Evolutionary conservation across 2,888 invertebrate genomes (phyloP).

Genomic region (Hemistola chrysoprasaria): DNA sequence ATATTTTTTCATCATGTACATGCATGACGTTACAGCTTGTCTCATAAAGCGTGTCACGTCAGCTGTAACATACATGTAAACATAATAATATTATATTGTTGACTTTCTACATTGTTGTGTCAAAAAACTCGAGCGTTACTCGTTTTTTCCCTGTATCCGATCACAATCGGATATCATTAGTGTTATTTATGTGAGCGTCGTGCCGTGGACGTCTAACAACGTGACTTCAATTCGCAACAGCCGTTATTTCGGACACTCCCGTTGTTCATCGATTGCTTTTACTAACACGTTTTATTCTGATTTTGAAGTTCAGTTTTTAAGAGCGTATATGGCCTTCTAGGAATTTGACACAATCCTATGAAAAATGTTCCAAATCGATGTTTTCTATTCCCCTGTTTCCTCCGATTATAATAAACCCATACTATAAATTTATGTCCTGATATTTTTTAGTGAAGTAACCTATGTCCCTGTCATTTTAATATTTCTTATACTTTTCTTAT

Average conservation of each 20-base stretch:
- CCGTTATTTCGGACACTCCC: constrained; percentile 47
- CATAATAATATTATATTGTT: constrained; percentile 27
- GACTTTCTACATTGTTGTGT: constrained; percentile 27
- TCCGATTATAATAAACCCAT: no score
- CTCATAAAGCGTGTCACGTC: constrained; percentile 20
- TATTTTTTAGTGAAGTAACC: no score
- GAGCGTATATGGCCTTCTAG: no score
- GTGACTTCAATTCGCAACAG: constrained; percentile 57
- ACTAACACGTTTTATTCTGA: constrained; percentile 30
- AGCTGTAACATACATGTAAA: constrained; percentile 28
- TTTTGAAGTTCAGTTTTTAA: constrained; percentile 27
- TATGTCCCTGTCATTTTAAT: no score
- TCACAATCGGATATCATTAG: constrained; percentile 75
- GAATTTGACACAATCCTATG: no score
- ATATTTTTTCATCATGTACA: background rate
- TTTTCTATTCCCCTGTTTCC: no score
- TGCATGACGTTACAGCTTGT: background rate
- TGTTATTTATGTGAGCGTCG: constrained; percentile 70
- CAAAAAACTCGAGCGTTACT: constrained; percentile 24
- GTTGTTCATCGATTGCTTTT: constrained; percentile 42
- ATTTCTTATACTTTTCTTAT: no score
- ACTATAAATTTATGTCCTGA: no score
- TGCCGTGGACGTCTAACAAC: constrained; percentile 56
- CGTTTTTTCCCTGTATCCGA: constrained; percentile 45
- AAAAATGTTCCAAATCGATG: no score